phyloP scores from a whole-genome alignment of 2,113 vertebrate genomes.

The Nannobrachium achirus region DNA sequence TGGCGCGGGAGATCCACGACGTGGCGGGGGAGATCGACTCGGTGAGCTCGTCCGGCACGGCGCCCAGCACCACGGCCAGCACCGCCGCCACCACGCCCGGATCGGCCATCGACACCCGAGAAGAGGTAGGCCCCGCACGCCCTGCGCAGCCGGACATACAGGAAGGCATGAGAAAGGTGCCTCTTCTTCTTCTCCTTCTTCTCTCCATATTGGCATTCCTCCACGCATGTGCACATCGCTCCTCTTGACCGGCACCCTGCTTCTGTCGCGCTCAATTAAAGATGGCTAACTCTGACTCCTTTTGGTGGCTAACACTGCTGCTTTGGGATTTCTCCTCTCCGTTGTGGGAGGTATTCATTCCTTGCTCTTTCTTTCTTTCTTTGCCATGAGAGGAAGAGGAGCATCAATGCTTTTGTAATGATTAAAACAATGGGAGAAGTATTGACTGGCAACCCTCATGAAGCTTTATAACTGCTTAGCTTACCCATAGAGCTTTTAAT shows the following conservation, averaged over 20 bases:
- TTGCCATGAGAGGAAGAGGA: neutral
- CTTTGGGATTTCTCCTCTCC: slow-evolving; percentile 32
- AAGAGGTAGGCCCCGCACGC: slow-evolving; percentile 95
- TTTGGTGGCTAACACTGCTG: neutral
- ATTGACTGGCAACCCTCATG: neutral
- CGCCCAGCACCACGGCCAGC: slow-evolving; percentile 99
- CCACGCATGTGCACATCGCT: slow-evolving; percentile 23
- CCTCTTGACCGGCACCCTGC: slow-evolving; percentile 50
- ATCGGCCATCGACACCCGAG: slow-evolving; percentile 99
- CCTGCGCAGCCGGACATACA: slow-evolving; percentile 76
- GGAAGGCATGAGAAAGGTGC: slow-evolving; percentile 93
- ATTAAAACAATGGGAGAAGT: neutral
- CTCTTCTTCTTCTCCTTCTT: slow-evolving; percentile 84
- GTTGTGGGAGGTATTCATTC: slow-evolving; percentile 26
- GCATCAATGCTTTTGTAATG: neutral
- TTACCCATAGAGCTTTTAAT: neutral
- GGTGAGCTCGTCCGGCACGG: slow-evolving; percentile 98
- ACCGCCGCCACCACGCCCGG: slow-evolving; percentile 98
- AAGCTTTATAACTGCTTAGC: slow-evolving; percentile 4
- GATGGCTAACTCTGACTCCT: slow-evolving; percentile 5
- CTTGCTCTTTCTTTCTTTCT: neutral
- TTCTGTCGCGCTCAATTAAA: slow-evolving; percentile 26
- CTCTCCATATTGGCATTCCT: slow-evolving; percentile 73
- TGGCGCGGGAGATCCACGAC: slow-evolving; percentile 98
- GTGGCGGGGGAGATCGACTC: slow-evolving; percentile 99